Evolutionary conservation across 1,140 invertebrate species (phyloP), one percentile per base, ranked within the genome.

Genomic region (Ctenoplectra terminalis): DNA sequence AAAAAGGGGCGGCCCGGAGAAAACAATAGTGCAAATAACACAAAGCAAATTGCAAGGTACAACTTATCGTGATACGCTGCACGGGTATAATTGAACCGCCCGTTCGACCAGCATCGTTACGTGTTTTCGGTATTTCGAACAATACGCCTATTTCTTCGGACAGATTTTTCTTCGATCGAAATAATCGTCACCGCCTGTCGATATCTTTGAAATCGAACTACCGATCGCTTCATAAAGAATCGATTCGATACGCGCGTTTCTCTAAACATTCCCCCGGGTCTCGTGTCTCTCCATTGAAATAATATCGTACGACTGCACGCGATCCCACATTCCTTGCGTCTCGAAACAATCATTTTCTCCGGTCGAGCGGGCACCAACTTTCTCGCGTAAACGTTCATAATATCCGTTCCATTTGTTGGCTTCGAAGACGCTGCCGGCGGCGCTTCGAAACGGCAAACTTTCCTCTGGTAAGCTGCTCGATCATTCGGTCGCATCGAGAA

Each of bases 11-110:
- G 60, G 52, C 74, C 61, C 70, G 76, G 67, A 81, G 86, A 74
- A 87, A 87, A 87, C 82, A 87, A 87, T 85, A 77, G 74, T 61
- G 83, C 82, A 85, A 87, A 88, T 88, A 87, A 82, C 75, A 87
- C 86, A 88, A 88, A 87, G 87, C 87, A 87, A 88, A 87, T 88
- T 87, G 86, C 76, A 85, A n/a, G 81, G 56, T 81, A 70, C 83
- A 78, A 87, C 87, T 87, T 87, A 82, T 84, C 73, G 54, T 79
- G 84, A n/a, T 81, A 67, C 76, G 50, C 40, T 63, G 70, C 66
- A 8, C 8, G 23, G 29, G 31, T 78, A 75, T 87, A 87, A 87
- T 87, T 87, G 76, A 71, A 81, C 48, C 48, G 60, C 78, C 48
- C 76, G 82, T 87, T 81, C 50, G 69, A 75, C 74, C 76, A 73